These are phyloP conservation scores for Papilio aristodemus DNA, from an alignment of 1,140 invertebrate species.

Conservation along the genomic window DNA sequence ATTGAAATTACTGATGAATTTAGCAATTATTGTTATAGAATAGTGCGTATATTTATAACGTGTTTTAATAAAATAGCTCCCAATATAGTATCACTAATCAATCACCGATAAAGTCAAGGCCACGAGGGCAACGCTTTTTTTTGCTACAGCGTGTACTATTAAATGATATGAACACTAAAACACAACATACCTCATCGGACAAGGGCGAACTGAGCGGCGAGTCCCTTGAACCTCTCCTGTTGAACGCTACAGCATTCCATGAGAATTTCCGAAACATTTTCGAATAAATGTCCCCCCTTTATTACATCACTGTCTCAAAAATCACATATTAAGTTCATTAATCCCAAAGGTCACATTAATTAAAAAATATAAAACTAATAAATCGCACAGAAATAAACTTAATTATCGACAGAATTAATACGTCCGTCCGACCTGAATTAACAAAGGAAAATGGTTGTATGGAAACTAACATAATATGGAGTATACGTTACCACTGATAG, in stretches of 20 bases:
- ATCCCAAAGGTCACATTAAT: not conserved
- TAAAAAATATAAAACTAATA: slow-evolving; percentile 3
- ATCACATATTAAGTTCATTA: slow-evolving; percentile 12
- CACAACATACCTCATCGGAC: slow-evolving; percentile 46
- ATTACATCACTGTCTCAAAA: not conserved
- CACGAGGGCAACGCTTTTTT: slow-evolving; percentile 35
- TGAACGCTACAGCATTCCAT: slow-evolving; percentile 48
- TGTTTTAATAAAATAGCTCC: slow-evolving; percentile 47
- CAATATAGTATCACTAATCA: slow-evolving; percentile 49
- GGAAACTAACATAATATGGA: slow-evolving; percentile 42
- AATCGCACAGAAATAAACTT: not conserved
- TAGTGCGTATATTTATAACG: not conserved
- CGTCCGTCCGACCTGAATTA: slow-evolving; percentile 59
- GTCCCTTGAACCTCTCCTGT: slow-evolving; percentile 52
- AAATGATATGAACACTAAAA: slow-evolving; percentile 31
- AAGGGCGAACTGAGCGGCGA: slow-evolving; percentile 46
- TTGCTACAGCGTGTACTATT: not conserved
- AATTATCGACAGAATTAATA: slow-evolving; percentile 45
- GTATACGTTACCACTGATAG: slow-evolving; percentile 46
- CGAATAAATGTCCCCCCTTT: slow-evolving; percentile 26
- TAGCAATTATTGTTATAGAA: not conserved
- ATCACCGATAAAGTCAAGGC: slow-evolving; percentile 68
- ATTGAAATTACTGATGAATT: too few relatives aligned
- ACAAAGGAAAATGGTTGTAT: slow-evolving; percentile 60
- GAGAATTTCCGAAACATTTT: slow-evolving; percentile 56